Percentiles rank a stretch among this genome's conserved stretches.
Conservation (phyloP, 1,140 invertebrate genomes). For the Anastrepha obliqua region DNA sequence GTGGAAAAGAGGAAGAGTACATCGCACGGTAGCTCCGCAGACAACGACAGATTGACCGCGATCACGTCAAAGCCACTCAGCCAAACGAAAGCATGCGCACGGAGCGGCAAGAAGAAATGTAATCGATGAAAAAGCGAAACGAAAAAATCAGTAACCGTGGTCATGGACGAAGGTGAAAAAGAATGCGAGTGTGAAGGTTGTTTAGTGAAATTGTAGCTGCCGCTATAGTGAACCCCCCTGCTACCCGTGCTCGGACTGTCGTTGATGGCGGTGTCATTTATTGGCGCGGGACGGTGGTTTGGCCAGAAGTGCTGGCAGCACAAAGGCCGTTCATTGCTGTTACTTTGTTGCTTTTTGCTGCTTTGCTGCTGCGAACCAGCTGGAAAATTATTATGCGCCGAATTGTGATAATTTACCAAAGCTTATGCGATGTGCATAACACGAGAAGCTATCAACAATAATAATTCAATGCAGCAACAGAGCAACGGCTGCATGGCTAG, state of each 20-base stretch:
- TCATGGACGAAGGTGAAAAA: conserved; percentile 74
- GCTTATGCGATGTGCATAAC: conserved; percentile 27
- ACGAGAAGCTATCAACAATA: not conserved
- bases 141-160: conserved; percentile 72
- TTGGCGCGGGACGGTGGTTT: too few species aligned
- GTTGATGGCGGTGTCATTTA: not conserved
- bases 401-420: conserved; percentile 48
- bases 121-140: conserved; percentile 56
- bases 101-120: not conserved
- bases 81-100: not conserved
- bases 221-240: not conserved
- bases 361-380: not conserved
- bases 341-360: not conserved
- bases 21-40: not conserved
- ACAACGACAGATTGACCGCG: conserved; percentile 19
- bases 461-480: not conserved
- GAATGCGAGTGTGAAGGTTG: conserved; percentile 75
- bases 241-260: not conserved
- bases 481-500: not conserved
- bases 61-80: conserved; percentile 25
- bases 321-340: conserved; percentile 24
- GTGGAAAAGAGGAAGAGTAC: conserved; percentile 24
- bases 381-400: conserved; percentile 51
- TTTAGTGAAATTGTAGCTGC: conserved; percentile 62
- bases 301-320: not conserved